Evolutionary conservation across 2,888 invertebrate genomes (phyloP).

Genomic region (Priocnemis perturbator): DNA sequence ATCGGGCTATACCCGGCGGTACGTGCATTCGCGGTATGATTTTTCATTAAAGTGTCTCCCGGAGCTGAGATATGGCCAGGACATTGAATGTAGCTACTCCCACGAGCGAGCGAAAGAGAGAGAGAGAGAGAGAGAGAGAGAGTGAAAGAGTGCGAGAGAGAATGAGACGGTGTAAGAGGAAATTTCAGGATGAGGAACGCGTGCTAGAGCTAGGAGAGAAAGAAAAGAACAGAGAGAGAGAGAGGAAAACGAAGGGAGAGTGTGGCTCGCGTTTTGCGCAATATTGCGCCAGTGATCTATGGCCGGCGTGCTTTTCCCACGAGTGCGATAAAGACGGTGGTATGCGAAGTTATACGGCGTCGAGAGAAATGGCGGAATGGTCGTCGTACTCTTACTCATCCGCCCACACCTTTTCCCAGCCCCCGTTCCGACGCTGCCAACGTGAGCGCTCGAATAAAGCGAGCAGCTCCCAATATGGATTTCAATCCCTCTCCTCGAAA

Average conservation of each 20-base stretch:
- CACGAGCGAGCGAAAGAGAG: slow-evolving; percentile 45
- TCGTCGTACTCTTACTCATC: slow-evolving; percentile 7
- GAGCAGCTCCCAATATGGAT: too few relatives aligned
- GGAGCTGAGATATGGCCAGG: slow-evolving; percentile 71
- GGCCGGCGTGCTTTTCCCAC: slow-evolving; percentile 64
- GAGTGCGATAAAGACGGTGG: slow-evolving; percentile 70
- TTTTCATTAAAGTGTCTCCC: slow-evolving; percentile 75
- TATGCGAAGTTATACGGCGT: slow-evolving; percentile 55
- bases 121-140: slow-evolving; percentile 32
- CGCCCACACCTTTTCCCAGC: too few relatives aligned
- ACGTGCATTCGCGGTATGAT: slow-evolving; percentile 71
- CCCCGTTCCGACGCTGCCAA: too few relatives aligned
- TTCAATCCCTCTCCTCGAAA: too few relatives aligned
- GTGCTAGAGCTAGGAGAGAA: slow-evolving; percentile 29
- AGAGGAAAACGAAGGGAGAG: slow-evolving; percentile 41
- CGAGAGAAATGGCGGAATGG: slow-evolving; percentile 55
- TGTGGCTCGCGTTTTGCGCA: slow-evolving; percentile 61
- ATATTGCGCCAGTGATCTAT: slow-evolving; percentile 69
- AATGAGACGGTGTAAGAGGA: slow-evolving; percentile 26
- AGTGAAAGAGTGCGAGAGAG: slow-evolving; percentile 14
- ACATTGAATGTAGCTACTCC: slow-evolving; percentile 73
- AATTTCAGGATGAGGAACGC: slow-evolving; percentile 22
- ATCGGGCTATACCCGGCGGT: slow-evolving; percentile 60
- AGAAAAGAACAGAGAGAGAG: slow-evolving; percentile 31
- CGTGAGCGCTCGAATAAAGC: too few relatives aligned